A percentile compares a stretch with the other conserved stretches of the same genome.
phyloP scores from a whole-genome alignment of 2,113 vertebrate genomes.

The Murina feae region DNA sequence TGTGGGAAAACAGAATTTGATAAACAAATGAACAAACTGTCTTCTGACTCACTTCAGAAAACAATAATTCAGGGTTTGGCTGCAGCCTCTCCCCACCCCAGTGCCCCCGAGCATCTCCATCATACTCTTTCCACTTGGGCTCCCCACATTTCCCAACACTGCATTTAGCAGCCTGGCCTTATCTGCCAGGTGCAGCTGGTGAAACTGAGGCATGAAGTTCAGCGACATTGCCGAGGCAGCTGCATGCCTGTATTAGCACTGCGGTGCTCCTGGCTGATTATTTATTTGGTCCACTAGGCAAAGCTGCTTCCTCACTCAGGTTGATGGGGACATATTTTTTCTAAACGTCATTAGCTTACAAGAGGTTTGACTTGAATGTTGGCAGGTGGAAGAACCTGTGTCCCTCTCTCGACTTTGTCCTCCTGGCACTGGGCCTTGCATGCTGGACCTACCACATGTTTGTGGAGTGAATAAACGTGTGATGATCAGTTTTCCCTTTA shows the following conservation, averaged over 20 bases:
- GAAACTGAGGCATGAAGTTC: conserved; percentile 52
- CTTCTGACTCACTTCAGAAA: not conserved
- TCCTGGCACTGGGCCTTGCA: not conserved
- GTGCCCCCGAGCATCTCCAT: not conserved
- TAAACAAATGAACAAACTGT: not conserved
- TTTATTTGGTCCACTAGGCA: conserved; percentile 62
- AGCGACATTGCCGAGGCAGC: fast-evolving
- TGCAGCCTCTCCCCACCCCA: not conserved
- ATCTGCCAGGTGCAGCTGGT: conserved; percentile 59
- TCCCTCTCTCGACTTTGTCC: not conserved
- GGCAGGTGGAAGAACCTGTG: not conserved
- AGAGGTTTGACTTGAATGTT: not conserved
- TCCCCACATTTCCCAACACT: not conserved
- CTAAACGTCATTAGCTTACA: conserved; percentile 10
- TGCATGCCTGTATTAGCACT: not conserved
- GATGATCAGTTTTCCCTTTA: fast-evolving
- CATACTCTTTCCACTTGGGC: not conserved
- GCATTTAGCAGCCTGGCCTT: conserved; percentile 11
- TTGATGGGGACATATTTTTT: not conserved
- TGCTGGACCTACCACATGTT: fast-evolving
- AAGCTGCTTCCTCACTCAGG: conserved; percentile 33
- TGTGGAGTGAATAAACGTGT: not conserved
- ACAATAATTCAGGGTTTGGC: not conserved
- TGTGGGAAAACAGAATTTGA: not conserved
- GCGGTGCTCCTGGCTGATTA: conserved; percentile 22